Percentiles rank a stretch among this genome's conserved stretches.
phyloP scores from a whole-genome alignment of 2,797 vertebrate genomes.

The Todus mexicanus region DNA sequence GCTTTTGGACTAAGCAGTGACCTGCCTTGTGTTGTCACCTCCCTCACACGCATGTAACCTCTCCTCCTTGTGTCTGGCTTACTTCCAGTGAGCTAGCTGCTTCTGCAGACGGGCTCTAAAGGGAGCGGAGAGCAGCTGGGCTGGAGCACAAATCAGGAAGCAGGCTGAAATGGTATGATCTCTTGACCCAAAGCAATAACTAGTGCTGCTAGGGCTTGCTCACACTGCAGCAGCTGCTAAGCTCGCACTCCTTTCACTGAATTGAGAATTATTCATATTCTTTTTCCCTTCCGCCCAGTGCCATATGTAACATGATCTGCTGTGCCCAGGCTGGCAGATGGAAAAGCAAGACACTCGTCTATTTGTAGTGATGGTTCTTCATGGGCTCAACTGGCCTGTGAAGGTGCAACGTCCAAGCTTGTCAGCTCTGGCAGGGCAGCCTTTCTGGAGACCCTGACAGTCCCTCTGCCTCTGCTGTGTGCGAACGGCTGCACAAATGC shows the following conservation, averaged over 20 bases:
- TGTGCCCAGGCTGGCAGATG: constrained; percentile 15
- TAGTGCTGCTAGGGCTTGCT: neutral
- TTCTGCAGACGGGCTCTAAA: constrained; percentile 12
- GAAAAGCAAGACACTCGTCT: neutral
- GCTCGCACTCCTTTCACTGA: neutral
- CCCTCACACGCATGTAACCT: neutral
- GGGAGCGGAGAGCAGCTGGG: constrained; percentile 1
- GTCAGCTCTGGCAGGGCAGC: neutral
- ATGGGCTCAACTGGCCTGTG: neutral
- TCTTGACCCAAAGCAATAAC: neutral
- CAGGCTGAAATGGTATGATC: neutral
- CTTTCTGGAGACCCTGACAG: neutral
- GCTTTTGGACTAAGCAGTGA: neutral
- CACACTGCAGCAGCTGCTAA: neutral
- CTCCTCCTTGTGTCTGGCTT: neutral
- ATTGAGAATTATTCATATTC: neutral
- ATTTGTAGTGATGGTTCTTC: neutral
- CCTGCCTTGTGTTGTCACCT: neutral
- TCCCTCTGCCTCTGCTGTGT: neutral
- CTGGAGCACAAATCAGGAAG: constrained; percentile 5
- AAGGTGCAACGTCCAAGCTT: neutral
- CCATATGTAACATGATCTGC: neutral
- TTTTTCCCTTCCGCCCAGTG: neutral
- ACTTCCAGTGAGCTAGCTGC: constrained; percentile 22
- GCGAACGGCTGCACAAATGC: neutral